Conservation (phyloP, 2,888 invertebrate genomes). For the Diachrysia chrysitis region DNA sequence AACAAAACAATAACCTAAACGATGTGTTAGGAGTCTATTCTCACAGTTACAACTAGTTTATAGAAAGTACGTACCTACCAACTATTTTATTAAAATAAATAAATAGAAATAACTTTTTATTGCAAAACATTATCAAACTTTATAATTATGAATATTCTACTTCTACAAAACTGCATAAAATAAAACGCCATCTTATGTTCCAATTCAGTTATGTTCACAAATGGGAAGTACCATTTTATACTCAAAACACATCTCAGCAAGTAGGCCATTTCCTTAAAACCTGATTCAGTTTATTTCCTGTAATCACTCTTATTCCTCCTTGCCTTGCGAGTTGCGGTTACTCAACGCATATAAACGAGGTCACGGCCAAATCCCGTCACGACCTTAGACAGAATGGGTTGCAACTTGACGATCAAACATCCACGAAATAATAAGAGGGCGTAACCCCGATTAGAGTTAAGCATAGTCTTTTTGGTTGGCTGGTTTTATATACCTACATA, state of each 20-base stretch:
- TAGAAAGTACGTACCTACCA: no score
- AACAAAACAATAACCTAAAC: no score
- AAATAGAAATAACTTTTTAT: no score
- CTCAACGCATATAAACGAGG: constrained; percentile 16
- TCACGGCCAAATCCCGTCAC: constrained; percentile 29
- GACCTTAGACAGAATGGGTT: constrained; percentile 26
- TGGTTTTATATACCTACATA: not conserved
- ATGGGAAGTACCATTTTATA: not conserved
- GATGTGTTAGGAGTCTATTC: no score
- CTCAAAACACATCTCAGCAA: constrained; percentile 18
- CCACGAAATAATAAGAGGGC: constrained; percentile 8
- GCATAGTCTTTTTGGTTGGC: not conserved
- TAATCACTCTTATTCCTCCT: constrained; percentile 18
- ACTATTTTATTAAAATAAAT: no score
- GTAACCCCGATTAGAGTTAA: constrained; percentile 13
- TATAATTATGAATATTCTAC: no score
- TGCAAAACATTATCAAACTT: no score
- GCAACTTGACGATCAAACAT: constrained; percentile 24
- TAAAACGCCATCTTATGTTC: no score
- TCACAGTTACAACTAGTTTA: no score
- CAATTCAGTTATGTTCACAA: no score
- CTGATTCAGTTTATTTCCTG: constrained; percentile 27
- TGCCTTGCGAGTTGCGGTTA: not conserved
- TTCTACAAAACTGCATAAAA: no score
- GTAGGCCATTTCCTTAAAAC: constrained; percentile 19